phyloP scores from a whole-genome alignment of 2,113 vertebrate species.

The Picathartes gymnocephalus region DNA sequence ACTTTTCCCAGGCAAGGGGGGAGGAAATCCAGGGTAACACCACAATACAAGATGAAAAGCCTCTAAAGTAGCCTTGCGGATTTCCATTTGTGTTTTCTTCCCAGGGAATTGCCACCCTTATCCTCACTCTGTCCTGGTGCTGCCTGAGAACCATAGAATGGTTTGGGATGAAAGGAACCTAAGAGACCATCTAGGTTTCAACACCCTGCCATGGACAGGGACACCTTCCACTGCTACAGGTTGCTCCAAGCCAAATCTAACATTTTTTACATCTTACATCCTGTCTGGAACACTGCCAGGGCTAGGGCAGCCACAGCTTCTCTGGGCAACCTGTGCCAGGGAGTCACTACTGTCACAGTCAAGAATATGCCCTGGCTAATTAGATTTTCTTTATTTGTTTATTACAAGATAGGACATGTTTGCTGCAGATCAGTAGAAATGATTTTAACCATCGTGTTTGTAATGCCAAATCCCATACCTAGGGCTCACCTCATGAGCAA shows the following conservation, averaged over 20 bases:
- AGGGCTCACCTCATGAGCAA: not conserved
- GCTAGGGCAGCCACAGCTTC: not conserved
- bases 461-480: not conserved
- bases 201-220: accelerated
- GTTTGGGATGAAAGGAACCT: not conserved
- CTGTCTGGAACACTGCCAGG: not conserved
- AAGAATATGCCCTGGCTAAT: not conserved
- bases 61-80: not conserved
- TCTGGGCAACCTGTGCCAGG: accelerated
- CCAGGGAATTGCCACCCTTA: not conserved
- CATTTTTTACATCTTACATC: no score
- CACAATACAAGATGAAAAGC: not conserved
- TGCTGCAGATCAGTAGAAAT: not conserved
- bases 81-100: not conserved
- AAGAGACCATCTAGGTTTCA: not conserved
- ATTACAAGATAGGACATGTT: not conserved
- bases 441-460: not conserved
- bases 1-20: not conserved
- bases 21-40: not conserved
- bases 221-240: accelerated
- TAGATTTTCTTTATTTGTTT: not conserved
- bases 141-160: not conserved
- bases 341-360: not conserved
- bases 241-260: not conserved
- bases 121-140: not conserved